Conservation (phyloP, 1,140 invertebrate species). For the Drosophila novamexicana region DNA sequence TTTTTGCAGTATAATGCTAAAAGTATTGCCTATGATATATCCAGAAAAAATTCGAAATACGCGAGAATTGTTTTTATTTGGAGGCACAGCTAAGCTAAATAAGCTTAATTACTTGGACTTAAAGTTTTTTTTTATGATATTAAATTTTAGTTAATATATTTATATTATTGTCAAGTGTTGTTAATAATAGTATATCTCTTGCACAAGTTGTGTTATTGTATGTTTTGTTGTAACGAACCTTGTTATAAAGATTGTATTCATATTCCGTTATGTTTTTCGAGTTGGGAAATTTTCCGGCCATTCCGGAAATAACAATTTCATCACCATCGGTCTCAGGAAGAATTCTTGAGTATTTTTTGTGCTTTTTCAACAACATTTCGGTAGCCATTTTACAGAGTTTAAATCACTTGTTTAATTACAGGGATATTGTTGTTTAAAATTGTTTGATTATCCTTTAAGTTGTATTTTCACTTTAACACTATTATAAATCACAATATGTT, state of each 20-base stretch:
- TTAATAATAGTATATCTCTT: not conserved
- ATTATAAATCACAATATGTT: slow-evolving; percentile 21
- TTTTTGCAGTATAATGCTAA: not conserved
- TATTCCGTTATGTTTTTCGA: slow-evolving; percentile 92
- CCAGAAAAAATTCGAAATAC: too few relatives aligned
- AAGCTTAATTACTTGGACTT: not conserved
- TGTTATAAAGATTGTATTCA: slow-evolving; percentile 91
- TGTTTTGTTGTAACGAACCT: slow-evolving; percentile 84
- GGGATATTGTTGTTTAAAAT: slow-evolving; percentile 6
- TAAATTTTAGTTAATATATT: not conserved
- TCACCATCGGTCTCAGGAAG: slow-evolving; percentile 86
- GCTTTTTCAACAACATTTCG: slow-evolving; percentile 42
- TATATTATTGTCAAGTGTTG: not conserved
- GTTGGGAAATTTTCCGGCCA: slow-evolving; percentile 94
- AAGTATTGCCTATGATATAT: not conserved
- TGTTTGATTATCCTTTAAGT: slow-evolving; percentile 20
- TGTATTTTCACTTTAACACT: slow-evolving; percentile 19
- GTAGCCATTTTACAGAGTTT: slow-evolving; percentile 42
- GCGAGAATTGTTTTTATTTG: not conserved
- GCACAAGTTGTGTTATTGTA: slow-evolving; percentile 3
- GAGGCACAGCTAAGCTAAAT: too few relatives aligned
- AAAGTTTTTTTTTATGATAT: too few relatives aligned
- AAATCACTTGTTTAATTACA: slow-evolving; percentile 26
- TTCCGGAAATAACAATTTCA: slow-evolving; percentile 91
- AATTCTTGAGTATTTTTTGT: slow-evolving; percentile 72